Evolutionary conservation across 2,113 vertebrate genomes (phyloP).

Genomic region (Pogona vitticeps): DNA sequence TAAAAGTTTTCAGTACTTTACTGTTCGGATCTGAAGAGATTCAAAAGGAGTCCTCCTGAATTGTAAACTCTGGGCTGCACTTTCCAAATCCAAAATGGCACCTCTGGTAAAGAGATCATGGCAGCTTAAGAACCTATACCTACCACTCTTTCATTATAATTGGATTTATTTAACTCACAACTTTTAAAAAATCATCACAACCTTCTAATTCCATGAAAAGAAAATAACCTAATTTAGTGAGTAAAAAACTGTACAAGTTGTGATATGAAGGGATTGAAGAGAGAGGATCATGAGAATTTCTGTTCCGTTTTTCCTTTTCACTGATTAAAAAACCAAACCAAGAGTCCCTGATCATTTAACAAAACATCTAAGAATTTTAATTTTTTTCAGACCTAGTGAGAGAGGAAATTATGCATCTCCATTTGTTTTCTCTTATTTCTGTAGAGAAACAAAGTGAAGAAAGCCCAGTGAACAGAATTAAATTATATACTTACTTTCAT

Average conservation of each 20-base stretch:
- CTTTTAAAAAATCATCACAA: background rate
- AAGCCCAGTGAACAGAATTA: background rate
- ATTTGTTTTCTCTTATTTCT: conserved; percentile 9
- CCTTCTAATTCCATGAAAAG: background rate
- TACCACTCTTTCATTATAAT: background rate
- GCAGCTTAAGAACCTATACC: background rate
- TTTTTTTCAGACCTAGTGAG: conserved; percentile 6
- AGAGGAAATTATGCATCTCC: conserved; percentile 16
- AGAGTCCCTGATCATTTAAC: background rate
- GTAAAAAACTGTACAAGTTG: background rate
- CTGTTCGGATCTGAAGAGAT: background rate
- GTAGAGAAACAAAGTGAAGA: conserved; percentile 13
- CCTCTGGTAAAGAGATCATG: background rate
- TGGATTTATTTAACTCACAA: background rate
- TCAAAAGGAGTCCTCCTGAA: background rate
- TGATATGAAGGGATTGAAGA: background rate
- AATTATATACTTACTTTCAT: conserved; percentile 27
- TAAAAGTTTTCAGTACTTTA: background rate
- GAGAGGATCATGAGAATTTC: background rate
- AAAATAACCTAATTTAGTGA: background rate
- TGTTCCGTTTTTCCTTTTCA: conserved; percentile 13
- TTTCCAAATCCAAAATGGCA: background rate
- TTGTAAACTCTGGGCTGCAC: background rate
- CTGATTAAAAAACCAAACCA: background rate
- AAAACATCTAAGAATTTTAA: conserved; percentile 16